Evolutionary conservation across 2,888 invertebrate species (phyloP).

Genomic region (Spodoptera picta): DNA sequence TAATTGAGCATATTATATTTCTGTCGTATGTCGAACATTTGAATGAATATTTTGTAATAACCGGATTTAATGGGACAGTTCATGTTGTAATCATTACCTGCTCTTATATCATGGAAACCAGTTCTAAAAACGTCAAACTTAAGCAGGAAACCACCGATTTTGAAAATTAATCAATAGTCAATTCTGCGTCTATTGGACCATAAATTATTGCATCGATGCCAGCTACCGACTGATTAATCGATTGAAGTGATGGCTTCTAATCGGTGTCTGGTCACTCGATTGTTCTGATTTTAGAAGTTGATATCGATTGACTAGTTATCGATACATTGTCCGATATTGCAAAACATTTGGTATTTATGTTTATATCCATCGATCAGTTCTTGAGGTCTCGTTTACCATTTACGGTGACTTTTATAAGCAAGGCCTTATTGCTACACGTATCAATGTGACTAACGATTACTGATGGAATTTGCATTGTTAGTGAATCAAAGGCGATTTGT

Average conservation of each 20-base stretch:
- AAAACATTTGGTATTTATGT: slow-evolving; percentile 30
- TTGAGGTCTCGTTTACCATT: slow-evolving; percentile 36
- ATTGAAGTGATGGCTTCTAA: slow-evolving; percentile 36
- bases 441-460: slow-evolving; percentile 26
- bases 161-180: slow-evolving; percentile 37
- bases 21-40: slow-evolving; percentile 17
- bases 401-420: slow-evolving; percentile 29
- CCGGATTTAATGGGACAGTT: slow-evolving; percentile 37
- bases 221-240: slow-evolving; percentile 30
- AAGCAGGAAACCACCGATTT: slow-evolving; percentile 46
- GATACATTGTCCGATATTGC: slow-evolving; percentile 33
- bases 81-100: slow-evolving; percentile 48
- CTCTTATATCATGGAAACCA: slow-evolving; percentile 53
- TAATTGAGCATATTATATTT: slow-evolving; percentile 13
- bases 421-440: slow-evolving; percentile 36
- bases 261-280: slow-evolving; percentile 25
- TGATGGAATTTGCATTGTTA: slow-evolving; percentile 22
- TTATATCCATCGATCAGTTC: slow-evolving; percentile 34
- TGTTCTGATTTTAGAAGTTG: slow-evolving; percentile 29
- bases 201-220: slow-evolving; percentile 35
- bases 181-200: slow-evolving; percentile 16
- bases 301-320: slow-evolving; percentile 24
- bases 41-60: slow-evolving; percentile 44
- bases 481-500: slow-evolving; percentile 20
- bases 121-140: slow-evolving; percentile 25